These are phyloP conservation scores for Erinaceus europaeus DNA, from an alignment of 2,113 vertebrate genomes.

Conservation along the genomic window DNA sequence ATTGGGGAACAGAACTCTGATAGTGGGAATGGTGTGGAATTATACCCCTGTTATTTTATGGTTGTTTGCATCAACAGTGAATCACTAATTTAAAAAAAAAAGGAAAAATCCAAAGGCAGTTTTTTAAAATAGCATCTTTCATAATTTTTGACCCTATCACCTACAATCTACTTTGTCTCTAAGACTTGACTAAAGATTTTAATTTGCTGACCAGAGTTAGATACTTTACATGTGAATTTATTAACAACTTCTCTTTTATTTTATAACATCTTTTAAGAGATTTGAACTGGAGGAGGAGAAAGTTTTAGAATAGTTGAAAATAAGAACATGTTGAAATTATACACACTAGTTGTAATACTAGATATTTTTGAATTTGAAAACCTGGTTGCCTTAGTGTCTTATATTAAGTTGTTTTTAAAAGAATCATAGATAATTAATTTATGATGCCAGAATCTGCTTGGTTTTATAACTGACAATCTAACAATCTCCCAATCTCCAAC, in stretches of 20 bases:
- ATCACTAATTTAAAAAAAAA: too few relatives aligned
- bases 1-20: too few relatives aligned
- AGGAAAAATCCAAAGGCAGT: too few relatives aligned
- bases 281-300: background rate
- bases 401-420: background rate
- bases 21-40: too few relatives aligned
- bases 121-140: background rate
- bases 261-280: background rate
- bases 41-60: too few relatives aligned
- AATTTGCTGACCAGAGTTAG: background rate
- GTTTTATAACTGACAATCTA: constrained; percentile 41
- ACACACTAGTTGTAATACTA: background rate
- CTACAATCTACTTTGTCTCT: background rate
- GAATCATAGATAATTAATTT: background rate
- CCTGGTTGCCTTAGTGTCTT: background rate
- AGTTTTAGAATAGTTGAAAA: background rate
- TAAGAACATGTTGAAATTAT: background rate
- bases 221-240: background rate
- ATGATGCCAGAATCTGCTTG: background rate
- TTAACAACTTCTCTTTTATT: background rate
- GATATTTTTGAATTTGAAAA: constrained; percentile 21
- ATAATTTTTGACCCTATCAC: background rate
- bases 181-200: background rate
- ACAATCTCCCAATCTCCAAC: too few relatives aligned
- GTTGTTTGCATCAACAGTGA: too few relatives aligned